phyloP scores from a whole-genome alignment of 2,888 invertebrate species.

The Phyllotreta cruciferae region DNA sequence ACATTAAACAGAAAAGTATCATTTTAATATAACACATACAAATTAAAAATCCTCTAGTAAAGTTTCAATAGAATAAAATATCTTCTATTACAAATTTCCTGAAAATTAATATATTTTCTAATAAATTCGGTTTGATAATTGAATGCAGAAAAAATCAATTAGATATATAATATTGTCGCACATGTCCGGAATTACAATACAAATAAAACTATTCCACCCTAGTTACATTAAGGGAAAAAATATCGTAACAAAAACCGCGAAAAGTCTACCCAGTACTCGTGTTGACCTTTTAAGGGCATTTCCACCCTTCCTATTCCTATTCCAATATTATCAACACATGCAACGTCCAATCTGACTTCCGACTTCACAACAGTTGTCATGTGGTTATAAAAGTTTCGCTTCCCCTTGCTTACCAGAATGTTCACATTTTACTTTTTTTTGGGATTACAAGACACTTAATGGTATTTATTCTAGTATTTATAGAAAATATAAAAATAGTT shows the following conservation, averaged over 20 bases:
- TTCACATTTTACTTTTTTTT: conserved; percentile 20
- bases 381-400: conserved; percentile 31
- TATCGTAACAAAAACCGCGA: conserved; percentile 23
- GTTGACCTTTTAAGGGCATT: conserved; percentile 36
- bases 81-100: no score
- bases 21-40: no score
- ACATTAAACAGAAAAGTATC: no score
- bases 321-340: conserved; percentile 39
- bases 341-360: conserved; percentile 41
- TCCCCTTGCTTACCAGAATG: conserved; percentile 32
- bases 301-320: conserved; percentile 33
- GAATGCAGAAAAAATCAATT: not conserved
- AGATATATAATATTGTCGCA: not conserved
- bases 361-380: conserved; percentile 37
- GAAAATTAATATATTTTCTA: not conserved
- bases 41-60: no score
- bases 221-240: conserved; percentile 10
- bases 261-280: conserved; percentile 31
- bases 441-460: conserved; percentile 18
- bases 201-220: conserved; percentile 10
- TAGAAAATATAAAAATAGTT: conserved; percentile 36
- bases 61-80: no score
- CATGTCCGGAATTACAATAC: conserved; percentile 1
- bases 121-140: not conserved
- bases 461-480: conserved; percentile 29